Evolutionary conservation across 2,888 invertebrate species (phyloP), one percentile per base, ranked within the genome.

Genomic region (Rosalia funebris): DNA sequence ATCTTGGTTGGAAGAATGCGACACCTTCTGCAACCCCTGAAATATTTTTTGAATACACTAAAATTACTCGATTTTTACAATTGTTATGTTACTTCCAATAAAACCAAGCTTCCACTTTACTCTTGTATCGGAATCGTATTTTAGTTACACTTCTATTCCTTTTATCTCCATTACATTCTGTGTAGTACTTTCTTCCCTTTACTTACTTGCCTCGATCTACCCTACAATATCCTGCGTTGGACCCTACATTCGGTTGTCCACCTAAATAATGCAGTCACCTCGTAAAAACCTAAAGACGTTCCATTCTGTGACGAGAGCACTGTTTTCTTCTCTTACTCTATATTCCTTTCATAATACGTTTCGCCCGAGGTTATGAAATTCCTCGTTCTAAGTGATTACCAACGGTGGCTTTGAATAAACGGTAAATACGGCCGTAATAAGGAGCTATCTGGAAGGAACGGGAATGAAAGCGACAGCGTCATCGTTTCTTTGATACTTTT

Each of bases 261-360:
- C 36, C 56, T 65, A 60, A 65, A 63, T 65, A 48, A 68, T 68
- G 57, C 60, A 62, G 34, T 45, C 15, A 15, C 32, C 53, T 53
- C 39, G 39, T 34, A 39, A 41, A 31, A 36, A 37, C 37, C 34
- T 50, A 57, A 61, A 34, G 55, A 63, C 68, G 12, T 32, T 14
- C 63, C 47, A 65, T 63, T 68, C 57, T 64, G 46, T 53, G 14
- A 16, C 25, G 12, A 12, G 19, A 60, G 48, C 50, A n/a, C n/a
- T 5, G 31, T 15, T 20, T 50, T 19, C 42, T 25, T 11, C 25
- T 2, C 63, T 44, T 60, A 57, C 62, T 62, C 58, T 39, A 50
- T 63, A 69, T 69, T 66, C 65, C 63, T 60, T 59, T 42, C 68
- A 64, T 71, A 71, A 71, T 65, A 62, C 63, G 65, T 70, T 66